phyloP scores from a whole-genome alignment of 2,113 vertebrate genomes.

The Hypocryptadius cinnamomeus region DNA sequence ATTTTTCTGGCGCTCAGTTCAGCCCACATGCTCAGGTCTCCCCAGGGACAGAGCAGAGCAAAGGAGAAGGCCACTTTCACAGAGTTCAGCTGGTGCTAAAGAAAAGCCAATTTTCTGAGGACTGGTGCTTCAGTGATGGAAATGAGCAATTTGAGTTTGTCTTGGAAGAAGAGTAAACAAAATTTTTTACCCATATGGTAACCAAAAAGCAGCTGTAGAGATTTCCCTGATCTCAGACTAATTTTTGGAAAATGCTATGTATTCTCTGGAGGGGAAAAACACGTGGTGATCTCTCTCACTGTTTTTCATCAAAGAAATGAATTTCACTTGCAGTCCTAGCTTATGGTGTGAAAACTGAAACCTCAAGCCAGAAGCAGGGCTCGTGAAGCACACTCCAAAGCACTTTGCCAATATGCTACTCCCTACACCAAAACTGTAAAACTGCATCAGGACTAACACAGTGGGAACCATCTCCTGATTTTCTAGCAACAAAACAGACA shows the following conservation, averaged over 20 bases:
- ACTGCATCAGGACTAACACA: background rate
- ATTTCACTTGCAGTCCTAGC: background rate
- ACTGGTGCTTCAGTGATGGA: background rate
- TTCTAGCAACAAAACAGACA: background rate
- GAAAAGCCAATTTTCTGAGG: background rate
- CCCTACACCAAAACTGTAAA: background rate
- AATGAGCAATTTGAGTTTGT: background rate
- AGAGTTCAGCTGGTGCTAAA: background rate
- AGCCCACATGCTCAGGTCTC: background rate
- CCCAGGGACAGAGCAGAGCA: background rate
- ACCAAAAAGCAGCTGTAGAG: background rate
- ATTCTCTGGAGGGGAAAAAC: background rate
- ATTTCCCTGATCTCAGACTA: background rate
- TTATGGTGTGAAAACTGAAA: background rate
- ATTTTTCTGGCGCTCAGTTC: background rate
- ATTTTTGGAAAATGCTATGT: background rate
- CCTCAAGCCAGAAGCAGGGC: background rate
- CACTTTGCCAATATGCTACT: background rate
- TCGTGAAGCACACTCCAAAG: background rate
- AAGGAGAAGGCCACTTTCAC: background rate
- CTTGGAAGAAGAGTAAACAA: background rate
- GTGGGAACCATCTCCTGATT: background rate
- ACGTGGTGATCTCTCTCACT: background rate
- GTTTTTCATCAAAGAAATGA: background rate
- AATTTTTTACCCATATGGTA: background rate